Evolutionary conservation across 2,797 vertebrate genomes (phyloP), one percentile per base, ranked within the genome.

Genomic region (Pseudopleuronectes americanus): DNA sequence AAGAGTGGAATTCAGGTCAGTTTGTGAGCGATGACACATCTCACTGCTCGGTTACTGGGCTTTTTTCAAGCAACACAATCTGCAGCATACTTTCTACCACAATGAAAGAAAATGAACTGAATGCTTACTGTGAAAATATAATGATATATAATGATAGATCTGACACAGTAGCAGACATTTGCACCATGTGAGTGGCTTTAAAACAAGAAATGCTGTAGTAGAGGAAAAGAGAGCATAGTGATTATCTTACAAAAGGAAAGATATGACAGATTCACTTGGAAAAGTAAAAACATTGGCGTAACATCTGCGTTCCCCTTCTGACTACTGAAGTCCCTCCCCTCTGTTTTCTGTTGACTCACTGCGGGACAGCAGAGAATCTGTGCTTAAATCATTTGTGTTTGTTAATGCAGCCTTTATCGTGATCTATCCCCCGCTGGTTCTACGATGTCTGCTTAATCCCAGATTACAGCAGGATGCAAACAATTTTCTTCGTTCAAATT

Each of bases 1-100:
- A 85, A 60, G 74, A 82, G 69, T 63, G 74, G 74, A 75, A 87
- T 80, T 73, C 75, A 87, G 87, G 88, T 90, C 87, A 87, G 59
- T 81, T 85, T 86, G 81, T 79, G 77, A 80, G 56, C 13, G 23
- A 68, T 87, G 82, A 83, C 68, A 67, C 75, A 76, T 81, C 57
- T 79, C 58, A 61, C 55, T 76, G 68, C 52, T 64, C 75, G 28
- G 22, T 76, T 53, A 49, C 62, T 54, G 33, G 41, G 59, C 36
- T 21, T 73, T 71, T 49, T 63, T 59, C 38, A 52, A 57, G 21
- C 31, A 17, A 2, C 47, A 45, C 64, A 60, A 4, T 56, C 2
- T 53, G 24, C 61, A 21, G 41, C 55, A 14, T n/a, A 4, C 24
- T 71, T 36, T 49, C 4, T n/a, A 17, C 49, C 64, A 23, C n/a